A percentile compares a stretch with the other conserved stretches of the same genome.
Conservation (phyloP, 1,140 invertebrate genomes). For the Musca vetustissima region DNA sequence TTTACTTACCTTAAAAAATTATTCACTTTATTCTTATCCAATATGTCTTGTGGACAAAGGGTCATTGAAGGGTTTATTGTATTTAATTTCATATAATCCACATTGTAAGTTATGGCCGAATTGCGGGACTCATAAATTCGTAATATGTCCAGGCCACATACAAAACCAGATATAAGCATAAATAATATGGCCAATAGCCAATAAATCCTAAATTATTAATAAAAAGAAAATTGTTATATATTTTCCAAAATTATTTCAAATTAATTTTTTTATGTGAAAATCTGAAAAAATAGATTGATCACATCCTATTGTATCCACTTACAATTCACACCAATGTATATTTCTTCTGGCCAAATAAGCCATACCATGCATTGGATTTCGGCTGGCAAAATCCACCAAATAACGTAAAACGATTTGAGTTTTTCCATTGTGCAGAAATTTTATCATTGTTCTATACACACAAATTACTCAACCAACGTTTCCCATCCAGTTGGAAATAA, state of each 20-base stretch:
- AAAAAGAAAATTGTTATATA: too few species aligned
- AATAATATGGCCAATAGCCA: not conserved
- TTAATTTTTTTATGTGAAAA: too few species aligned
- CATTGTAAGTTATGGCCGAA: not conserved
- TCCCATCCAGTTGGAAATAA: not conserved
- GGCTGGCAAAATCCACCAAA: conserved; percentile 1
- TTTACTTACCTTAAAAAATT: conserved; percentile 8
- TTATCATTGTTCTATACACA: not conserved
- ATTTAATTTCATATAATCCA: not conserved
- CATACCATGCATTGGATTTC: conserved; percentile 19
- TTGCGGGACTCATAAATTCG: not conserved
- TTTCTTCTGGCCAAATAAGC: conserved; percentile 17
- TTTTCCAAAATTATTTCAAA: too few species aligned
- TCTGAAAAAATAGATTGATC: too few species aligned
- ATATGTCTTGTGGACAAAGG: not conserved
- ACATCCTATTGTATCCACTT: not conserved
- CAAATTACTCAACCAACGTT: not conserved
- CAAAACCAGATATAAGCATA: not conserved
- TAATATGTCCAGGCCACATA: not conserved
- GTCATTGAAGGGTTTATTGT: not conserved
- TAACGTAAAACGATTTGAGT: not conserved
- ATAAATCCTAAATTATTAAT: not conserved
- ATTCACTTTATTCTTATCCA: not conserved
- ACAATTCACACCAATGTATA: conserved; percentile 25
- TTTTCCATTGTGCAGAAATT: not conserved